Evolutionary conservation across 53 echinoderm and acorn worm genomes (phyloP).

Genomic region (Antedon mediterranea): DNA sequence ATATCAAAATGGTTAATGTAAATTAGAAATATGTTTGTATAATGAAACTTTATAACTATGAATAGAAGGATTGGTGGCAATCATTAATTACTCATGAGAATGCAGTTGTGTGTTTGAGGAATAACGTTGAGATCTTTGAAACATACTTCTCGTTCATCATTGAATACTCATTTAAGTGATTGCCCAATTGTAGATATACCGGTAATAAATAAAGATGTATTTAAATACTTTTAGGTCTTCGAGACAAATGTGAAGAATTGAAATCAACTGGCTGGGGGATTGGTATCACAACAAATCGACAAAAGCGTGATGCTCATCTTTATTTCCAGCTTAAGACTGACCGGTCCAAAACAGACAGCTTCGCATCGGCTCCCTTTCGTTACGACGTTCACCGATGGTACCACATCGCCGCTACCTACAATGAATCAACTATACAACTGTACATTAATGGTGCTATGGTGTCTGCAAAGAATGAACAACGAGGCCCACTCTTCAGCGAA

Average conservation of each 20-base stretch:
- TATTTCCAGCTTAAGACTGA: slow-evolving; percentile 61
- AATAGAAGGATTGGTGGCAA: no score
- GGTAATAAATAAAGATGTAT: no score
- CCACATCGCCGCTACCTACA: slow-evolving; percentile 69
- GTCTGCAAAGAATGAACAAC: slow-evolving; percentile 24
- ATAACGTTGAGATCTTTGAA: no score
- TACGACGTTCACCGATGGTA: slow-evolving; percentile 64
- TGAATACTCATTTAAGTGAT: no score
- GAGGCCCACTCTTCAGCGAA: slow-evolving; percentile 52
- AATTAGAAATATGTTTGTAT: no score
- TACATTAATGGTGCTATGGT: slow-evolving; percentile 76
- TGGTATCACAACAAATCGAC: slow-evolving; percentile 27
- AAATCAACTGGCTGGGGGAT: slow-evolving; percentile 54
- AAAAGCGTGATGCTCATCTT: slow-evolving; percentile 29
- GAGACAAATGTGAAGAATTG: not conserved
- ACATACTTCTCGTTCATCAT: no score
- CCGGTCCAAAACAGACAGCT: slow-evolving; percentile 35
- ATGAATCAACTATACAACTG: slow-evolving; percentile 47
- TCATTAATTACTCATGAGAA: no score
- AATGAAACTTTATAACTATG: no score
- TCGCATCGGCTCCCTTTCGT: slow-evolving; percentile 21
- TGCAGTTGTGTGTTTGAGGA: no score
- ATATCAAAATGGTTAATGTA: no score
- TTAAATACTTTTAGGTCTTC: not conserved
- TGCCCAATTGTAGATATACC: no score